A percentile compares a stretch with the other conserved stretches of the same genome.
phyloP scores from a whole-genome alignment of 2,888 invertebrate genomes.

The Orgyia antiqua region DNA sequence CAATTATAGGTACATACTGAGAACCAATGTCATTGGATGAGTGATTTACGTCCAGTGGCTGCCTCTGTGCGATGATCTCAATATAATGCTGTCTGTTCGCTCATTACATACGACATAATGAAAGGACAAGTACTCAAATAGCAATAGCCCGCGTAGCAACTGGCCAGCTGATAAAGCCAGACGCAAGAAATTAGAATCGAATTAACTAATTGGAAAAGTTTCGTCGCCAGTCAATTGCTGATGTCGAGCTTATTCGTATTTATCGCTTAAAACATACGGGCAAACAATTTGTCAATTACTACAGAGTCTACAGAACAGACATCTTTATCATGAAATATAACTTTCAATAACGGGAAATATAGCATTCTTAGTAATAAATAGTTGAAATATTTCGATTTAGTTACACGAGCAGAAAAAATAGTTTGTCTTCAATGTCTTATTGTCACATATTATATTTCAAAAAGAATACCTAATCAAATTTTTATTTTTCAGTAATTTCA shows the following conservation, averaged over 20 bases:
- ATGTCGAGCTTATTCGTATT: slow-evolving; percentile 53
- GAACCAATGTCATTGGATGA: slow-evolving; percentile 61
- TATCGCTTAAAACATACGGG: slow-evolving; percentile 40
- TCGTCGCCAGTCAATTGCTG: slow-evolving; percentile 56
- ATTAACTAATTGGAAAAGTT: slow-evolving; percentile 59
- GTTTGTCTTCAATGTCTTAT: too few relatives aligned
- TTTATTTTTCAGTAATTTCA: too few relatives aligned
- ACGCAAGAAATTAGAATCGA: slow-evolving; percentile 34
- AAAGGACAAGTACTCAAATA: slow-evolving; percentile 1
- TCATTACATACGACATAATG: slow-evolving; percentile 6
- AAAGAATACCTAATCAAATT: too few relatives aligned
- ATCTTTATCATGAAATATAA: too few relatives aligned
- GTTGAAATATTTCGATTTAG: too few relatives aligned
- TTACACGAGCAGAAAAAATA: too few relatives aligned
- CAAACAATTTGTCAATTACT: slow-evolving; percentile 8
- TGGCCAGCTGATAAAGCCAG: slow-evolving; percentile 29
- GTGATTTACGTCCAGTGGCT: slow-evolving; percentile 49
- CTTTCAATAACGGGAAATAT: too few relatives aligned
- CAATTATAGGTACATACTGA: slow-evolving; percentile 57
- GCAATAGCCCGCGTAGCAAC: slow-evolving; percentile 7
- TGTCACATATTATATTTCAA: too few relatives aligned
- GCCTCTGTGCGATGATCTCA: slow-evolving; percentile 30
- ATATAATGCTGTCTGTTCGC: slow-evolving; percentile 13
- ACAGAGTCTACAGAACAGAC: too few relatives aligned
- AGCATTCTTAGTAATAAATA: too few relatives aligned